Evolutionary conservation across 2,797 vertebrate genomes (phyloP).

Genomic region (Meda fulgida): DNA sequence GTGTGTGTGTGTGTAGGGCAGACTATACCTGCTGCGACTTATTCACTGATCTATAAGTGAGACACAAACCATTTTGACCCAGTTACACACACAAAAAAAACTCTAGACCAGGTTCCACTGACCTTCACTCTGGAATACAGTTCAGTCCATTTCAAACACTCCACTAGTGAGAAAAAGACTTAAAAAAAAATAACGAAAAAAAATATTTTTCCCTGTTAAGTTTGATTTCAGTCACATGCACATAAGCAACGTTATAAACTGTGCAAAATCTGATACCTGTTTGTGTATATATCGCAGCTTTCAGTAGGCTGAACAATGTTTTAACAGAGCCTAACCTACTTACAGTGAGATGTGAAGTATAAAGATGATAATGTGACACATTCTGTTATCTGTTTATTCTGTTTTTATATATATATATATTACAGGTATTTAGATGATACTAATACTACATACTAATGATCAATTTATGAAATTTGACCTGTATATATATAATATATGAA

Average conservation of each 20-base stretch:
- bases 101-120: background rate
- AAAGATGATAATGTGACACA: background rate
- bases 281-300: background rate
- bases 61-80: background rate
- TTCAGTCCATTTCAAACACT: slow-evolving; percentile 7
- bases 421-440: too few relatives aligned
- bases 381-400: background rate
- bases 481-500: background rate
- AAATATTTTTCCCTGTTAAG: background rate
- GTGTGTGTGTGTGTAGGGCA: slow-evolving; percentile 3
- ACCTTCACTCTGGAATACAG: slow-evolving; percentile 8
- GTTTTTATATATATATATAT: too few relatives aligned
- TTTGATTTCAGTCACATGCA: background rate
- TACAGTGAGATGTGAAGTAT: background rate
- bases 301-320: background rate
- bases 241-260: background rate
- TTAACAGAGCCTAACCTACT: background rate
- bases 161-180: background rate
- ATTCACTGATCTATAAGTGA: background rate
- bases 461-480: background rate
- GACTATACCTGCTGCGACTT: background rate
- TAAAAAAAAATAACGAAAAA: background rate
- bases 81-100: background rate
- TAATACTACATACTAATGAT: too few relatives aligned
- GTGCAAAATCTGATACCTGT: background rate